Conservation (phyloP, 2,113 vertebrate genomes). For the Chaenocephalus aceratus region DNA sequence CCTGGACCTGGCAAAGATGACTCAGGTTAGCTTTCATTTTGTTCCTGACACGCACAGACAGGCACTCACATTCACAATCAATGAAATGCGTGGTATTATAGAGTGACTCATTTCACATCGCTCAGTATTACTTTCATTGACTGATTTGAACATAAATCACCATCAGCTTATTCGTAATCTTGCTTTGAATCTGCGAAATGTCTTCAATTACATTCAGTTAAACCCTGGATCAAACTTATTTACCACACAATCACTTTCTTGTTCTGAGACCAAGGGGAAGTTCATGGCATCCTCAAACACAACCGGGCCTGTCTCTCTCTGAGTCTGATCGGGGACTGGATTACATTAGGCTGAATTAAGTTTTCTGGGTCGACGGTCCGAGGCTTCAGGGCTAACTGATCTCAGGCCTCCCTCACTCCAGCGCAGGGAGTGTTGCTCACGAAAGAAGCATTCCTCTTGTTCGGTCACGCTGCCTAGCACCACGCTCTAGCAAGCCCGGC, state of each 20-base stretch:
- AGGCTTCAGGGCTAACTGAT: conserved; percentile 50
- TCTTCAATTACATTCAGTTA: conserved; percentile 27
- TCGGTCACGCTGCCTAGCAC: conserved; percentile 64
- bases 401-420: conserved; percentile 47
- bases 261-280: conserved; percentile 33
- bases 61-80: conserved; percentile 9
- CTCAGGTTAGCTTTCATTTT: conserved; percentile 87
- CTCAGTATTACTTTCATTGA: conserved; percentile 24
- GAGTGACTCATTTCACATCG: conserved; percentile 33
- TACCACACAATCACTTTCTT: conserved; percentile 43
- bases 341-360: conserved; percentile 68
- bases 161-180: conserved; percentile 34
- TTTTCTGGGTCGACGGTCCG: conserved; percentile 56
- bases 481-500: conserved; percentile 55
- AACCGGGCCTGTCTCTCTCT: conserved; percentile 12
- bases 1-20: conserved; percentile 94
- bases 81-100: neutral
- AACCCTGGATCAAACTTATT: conserved; percentile 26
- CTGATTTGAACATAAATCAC: conserved; percentile 46
- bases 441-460: conserved; percentile 76
- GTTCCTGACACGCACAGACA: conserved; percentile 43
- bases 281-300: conserved; percentile 46
- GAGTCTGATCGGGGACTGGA: conserved; percentile 46
- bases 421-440: conserved; percentile 54
- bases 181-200: conserved; percentile 30